A percentile compares a stretch with the other conserved stretches of the same genome.
phyloP scores from a whole-genome alignment of 1,140 invertebrate species.

The Polyergus mexicanus region DNA sequence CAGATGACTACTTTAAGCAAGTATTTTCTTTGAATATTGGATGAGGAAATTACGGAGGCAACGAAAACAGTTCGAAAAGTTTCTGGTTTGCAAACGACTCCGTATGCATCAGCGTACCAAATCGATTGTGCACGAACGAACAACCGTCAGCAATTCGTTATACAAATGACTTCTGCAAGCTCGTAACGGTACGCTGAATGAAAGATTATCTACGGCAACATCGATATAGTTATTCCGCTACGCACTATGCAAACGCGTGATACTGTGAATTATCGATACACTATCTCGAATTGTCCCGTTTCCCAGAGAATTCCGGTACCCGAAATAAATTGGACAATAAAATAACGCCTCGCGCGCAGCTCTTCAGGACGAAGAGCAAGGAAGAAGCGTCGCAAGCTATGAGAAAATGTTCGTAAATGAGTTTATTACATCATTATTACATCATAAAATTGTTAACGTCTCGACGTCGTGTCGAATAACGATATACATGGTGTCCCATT shows the following conservation, averaged over 20 bases:
- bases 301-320: not conserved
- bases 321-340: conserved; percentile 54
- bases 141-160: conserved; percentile 59
- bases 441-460: conserved; percentile 12
- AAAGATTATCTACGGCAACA: conserved; percentile 49
- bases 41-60: conserved; percentile 55
- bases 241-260: conserved; percentile 27
- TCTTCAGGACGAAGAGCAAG: not conserved
- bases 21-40: conserved; percentile 58
- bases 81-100: conserved; percentile 43
- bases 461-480: conserved; percentile 22
- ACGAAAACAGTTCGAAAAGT: conserved; percentile 47
- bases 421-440: conserved; percentile 53
- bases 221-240: conserved; percentile 38
- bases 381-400: not conserved
- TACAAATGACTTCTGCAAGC: conserved; percentile 54
- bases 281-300: conserved; percentile 30
- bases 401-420: conserved; percentile 25
- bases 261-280: conserved; percentile 53
- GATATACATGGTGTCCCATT: not conserved
- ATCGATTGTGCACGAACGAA: conserved; percentile 41
- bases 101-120: not conserved
- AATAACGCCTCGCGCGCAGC: conserved; percentile 8
- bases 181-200: conserved; percentile 52
- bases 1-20: not conserved